These are phyloP conservation scores for Phlogophora meticulosa DNA, from an alignment of 2,888 invertebrate genomes.

Conservation along the genomic window DNA sequence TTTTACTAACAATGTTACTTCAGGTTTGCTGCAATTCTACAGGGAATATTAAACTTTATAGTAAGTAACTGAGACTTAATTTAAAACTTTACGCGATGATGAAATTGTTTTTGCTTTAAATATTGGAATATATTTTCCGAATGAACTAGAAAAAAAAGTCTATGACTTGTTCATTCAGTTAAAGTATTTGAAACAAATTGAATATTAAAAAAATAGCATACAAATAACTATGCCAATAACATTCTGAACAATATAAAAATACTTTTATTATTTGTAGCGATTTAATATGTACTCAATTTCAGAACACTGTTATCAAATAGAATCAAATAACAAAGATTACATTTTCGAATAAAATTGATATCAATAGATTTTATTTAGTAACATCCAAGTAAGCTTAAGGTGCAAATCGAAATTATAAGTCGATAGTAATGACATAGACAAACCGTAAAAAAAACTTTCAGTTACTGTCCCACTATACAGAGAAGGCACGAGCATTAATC, in stretches of 20 bases:
- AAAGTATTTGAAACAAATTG: background rate
- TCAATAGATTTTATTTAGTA: background rate
- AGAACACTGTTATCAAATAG: background rate
- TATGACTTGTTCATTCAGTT: background rate
- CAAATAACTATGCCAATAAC: background rate
- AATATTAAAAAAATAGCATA: conserved; percentile 3
- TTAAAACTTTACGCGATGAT: conserved; percentile 4
- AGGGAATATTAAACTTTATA: conserved; percentile 17
- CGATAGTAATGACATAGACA: too few relatives aligned
- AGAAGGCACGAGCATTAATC: too few relatives aligned
- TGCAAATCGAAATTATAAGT: background rate
- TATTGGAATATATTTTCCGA: background rate
- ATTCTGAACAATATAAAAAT: background rate
- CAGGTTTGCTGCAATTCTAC: conserved; percentile 6
- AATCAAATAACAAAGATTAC: background rate
- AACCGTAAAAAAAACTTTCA: too few relatives aligned
- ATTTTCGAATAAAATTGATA: background rate
- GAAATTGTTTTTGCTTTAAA: background rate
- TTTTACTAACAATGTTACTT: conserved; percentile 29
- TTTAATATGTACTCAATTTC: background rate
- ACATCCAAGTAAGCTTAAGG: too few relatives aligned
- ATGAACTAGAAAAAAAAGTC: background rate
- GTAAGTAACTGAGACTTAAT: background rate
- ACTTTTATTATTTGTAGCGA: background rate
- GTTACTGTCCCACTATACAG: too few relatives aligned